These are phyloP conservation scores for Lepidothrix coronata DNA, from an alignment of 2,113 vertebrate species.

Conservation along the genomic window DNA sequence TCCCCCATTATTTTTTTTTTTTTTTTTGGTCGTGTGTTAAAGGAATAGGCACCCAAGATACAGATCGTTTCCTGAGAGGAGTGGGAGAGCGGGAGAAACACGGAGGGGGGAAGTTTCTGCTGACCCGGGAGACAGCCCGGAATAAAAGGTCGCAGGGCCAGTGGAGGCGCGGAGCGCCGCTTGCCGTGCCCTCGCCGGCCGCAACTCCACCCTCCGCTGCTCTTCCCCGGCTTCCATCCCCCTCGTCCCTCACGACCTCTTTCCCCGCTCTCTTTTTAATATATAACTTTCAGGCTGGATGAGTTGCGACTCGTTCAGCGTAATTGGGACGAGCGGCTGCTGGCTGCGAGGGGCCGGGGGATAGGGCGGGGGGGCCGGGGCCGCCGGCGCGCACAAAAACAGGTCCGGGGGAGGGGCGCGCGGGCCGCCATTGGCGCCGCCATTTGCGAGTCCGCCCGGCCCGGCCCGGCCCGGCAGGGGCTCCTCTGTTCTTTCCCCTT, in stretches of 20 bases:
- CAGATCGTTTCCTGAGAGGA: background rate
- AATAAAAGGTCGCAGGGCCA: background rate
- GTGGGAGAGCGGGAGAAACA: background rate
- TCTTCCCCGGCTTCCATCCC: background rate
- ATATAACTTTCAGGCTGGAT: slow-evolving; percentile 68
- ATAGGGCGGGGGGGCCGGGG: slow-evolving; percentile 3
- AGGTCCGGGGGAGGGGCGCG: slow-evolving; percentile 60
- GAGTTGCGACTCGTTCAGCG: slow-evolving; percentile 73
- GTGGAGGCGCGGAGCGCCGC: slow-evolving; percentile 41
- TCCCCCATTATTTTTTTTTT: background rate
- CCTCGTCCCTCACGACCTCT: background rate
- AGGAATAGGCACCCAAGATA: background rate
- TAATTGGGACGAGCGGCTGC: slow-evolving; percentile 74
- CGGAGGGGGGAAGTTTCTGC: slow-evolving; percentile 30
- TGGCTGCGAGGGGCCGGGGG: slow-evolving; percentile 74
- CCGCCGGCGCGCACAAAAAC: slow-evolving; percentile 53
- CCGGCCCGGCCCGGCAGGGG: background rate
- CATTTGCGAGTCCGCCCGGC: background rate
- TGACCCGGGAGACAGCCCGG: background rate
- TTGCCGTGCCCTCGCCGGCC: slow-evolving; percentile 61
- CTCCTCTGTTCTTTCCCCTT: background rate
- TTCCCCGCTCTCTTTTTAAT: slow-evolving; percentile 13
- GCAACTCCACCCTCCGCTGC: slow-evolving; percentile 34
- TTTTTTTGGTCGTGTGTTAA: background rate
- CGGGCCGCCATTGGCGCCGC: slow-evolving; percentile 61